Percentiles rank a stretch among this genome's conserved stretches.
These are phyloP conservation scores for Parnassius mnemosyne DNA, from an alignment of 2,888 invertebrate genomes.

Conservation along the genomic window DNA sequence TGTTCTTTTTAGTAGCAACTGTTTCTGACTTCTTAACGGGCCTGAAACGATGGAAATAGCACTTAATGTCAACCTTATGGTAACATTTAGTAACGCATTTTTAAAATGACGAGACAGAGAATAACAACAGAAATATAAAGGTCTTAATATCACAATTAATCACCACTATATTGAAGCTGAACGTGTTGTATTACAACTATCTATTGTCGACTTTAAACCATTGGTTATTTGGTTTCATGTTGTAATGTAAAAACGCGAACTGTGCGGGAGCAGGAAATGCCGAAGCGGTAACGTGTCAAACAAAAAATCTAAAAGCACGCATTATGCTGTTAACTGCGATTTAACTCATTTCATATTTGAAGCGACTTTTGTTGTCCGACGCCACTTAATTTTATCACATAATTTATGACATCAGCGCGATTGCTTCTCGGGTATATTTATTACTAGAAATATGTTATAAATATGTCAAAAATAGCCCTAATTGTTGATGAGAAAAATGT, in stretches of 20 bases:
- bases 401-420: constrained; percentile 43
- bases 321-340: constrained; percentile 75
- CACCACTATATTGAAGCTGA: constrained; percentile 59
- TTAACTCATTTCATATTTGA: constrained; percentile 77
- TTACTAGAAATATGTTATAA: constrained; percentile 17
- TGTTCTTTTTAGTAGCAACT: constrained; percentile 15
- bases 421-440: constrained; percentile 22
- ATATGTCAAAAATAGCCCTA: constrained; percentile 8
- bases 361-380: constrained; percentile 62
- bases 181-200: constrained; percentile 27
- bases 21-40: constrained; percentile 29
- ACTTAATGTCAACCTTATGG: constrained; percentile 47
- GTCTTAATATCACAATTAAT: constrained; percentile 76
- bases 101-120: constrained; percentile 60
- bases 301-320: constrained; percentile 74
- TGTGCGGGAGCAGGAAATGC: constrained; percentile 74
- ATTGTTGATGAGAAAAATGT: not conserved
- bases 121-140: constrained; percentile 73
- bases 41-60: constrained; percentile 36
- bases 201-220: constrained; percentile 29
- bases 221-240: constrained; percentile 39
- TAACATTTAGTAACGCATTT: constrained; percentile 54
- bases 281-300: constrained; percentile 64
- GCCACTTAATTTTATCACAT: constrained; percentile 67
- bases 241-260: constrained; percentile 29